phyloP scores from a whole-genome alignment of 1,140 invertebrate species.

The Drosophila pectinifera region DNA sequence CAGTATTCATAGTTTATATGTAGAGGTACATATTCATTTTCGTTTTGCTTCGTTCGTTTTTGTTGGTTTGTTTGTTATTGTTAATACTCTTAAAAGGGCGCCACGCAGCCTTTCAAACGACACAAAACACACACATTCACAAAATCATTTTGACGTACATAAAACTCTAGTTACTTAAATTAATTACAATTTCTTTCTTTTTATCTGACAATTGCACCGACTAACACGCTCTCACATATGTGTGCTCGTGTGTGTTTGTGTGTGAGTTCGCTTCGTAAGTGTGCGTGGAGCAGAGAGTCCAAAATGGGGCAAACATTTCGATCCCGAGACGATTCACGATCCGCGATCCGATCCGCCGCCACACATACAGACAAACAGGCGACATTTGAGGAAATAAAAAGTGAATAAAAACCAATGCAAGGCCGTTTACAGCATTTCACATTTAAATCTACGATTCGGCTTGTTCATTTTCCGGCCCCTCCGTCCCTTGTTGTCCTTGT shows the following conservation, averaged over 20 bases:
- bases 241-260: constrained; percentile 13
- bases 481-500: constrained; percentile 91
- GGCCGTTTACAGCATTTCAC: constrained; percentile 85
- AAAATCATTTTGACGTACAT: constrained; percentile 75
- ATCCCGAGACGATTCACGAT: constrained; percentile 30
- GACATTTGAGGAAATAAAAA: constrained; percentile 70
- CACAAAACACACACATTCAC: constrained; percentile 74
- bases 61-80: constrained; percentile 47
- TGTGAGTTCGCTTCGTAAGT: constrained; percentile 28
- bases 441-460: constrained; percentile 86
- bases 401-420: constrained; percentile 52
- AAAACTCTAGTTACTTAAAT: constrained; percentile 81
- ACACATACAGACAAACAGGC: constrained; percentile 62
- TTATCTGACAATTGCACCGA: constrained; percentile 72
- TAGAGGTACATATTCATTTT: constrained; percentile 55
- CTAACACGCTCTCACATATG: constrained; percentile 46
- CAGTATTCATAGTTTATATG: constrained; percentile 69
- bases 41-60: constrained; percentile 41
- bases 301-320: constrained; percentile 26
- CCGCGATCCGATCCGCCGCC: constrained; percentile 22
- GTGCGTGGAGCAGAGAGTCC: constrained; percentile 31
- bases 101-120: constrained; percentile 70
- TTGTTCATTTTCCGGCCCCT: constrained; percentile 88
- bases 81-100: constrained; percentile 79
- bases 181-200: constrained; percentile 74